Evolutionary conservation across 2,888 invertebrate species (phyloP).

Genomic region (Tenthredo distinguenda): DNA sequence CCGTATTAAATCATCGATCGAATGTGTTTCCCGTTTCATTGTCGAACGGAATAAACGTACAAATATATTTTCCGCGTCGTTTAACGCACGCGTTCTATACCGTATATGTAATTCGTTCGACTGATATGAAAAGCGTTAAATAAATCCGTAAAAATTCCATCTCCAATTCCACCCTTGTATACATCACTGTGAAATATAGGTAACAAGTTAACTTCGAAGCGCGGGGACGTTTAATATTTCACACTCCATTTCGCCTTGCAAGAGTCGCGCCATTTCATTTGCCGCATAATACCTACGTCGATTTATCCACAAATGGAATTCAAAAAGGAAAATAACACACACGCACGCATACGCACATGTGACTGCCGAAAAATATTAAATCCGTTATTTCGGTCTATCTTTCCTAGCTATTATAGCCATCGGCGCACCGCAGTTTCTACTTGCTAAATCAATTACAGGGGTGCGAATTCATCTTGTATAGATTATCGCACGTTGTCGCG

Average conservation of each 20-base stretch:
- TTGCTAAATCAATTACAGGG: not conserved
- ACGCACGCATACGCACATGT: not conserved
- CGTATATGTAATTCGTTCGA: not conserved
- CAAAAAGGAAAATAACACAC: not conserved
- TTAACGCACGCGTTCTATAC: not conserved
- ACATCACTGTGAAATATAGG: constrained; percentile 20
- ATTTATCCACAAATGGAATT: not conserved
- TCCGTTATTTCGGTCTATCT: not conserved
- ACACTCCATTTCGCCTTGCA: constrained; percentile 43
- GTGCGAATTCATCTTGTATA: not conserved
- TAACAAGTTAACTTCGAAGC: constrained; percentile 50
- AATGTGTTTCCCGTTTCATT: constrained; percentile 34
- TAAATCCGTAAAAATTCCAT: constrained; percentile 22
- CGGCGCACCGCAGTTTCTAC: not conserved
- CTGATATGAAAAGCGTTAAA: constrained; percentile 9
- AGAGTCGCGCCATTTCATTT: constrained; percentile 47
- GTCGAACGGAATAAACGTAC: not conserved
- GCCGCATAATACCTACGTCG: constrained; percentile 30
- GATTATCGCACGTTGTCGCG: not conserved
- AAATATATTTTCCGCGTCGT: constrained; percentile 22
- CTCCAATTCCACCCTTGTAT: constrained; percentile 18
- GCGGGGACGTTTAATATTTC: constrained; percentile 50
- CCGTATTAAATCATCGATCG: constrained; percentile 56
- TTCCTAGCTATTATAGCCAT: not conserved
- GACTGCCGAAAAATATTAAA: not conserved